phyloP scores from a whole-genome alignment of 1,140 invertebrate species.

The Holcopasites calliopsidis region DNA sequence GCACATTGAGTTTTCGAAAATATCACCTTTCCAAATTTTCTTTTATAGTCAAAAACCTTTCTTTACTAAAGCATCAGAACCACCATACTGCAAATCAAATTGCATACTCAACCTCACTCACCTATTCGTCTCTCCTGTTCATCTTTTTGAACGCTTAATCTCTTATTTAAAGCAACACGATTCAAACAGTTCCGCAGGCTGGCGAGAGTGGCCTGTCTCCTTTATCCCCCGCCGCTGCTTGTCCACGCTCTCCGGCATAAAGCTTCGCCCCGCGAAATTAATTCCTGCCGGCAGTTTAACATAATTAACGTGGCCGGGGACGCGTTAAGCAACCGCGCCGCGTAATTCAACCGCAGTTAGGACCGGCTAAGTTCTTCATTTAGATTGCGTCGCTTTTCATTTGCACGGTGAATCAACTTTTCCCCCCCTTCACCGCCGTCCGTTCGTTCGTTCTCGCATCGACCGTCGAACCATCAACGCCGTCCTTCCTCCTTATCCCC shows the following conservation, averaged over 20 bases:
- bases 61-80: background rate
- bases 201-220: background rate
- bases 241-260: constrained; percentile 23
- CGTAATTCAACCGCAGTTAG: constrained; percentile 38
- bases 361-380: constrained; percentile 34
- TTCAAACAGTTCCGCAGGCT: constrained; percentile 6
- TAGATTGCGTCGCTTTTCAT: constrained; percentile 11
- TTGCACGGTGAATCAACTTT: constrained; percentile 23
- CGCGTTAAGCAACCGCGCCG: constrained; percentile 27
- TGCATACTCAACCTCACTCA: background rate
- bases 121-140: background rate
- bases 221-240: constrained; percentile 26
- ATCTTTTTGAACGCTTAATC: background rate
- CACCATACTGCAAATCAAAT: background rate
- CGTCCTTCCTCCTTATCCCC: no score
- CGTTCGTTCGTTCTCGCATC: constrained; percentile 8
- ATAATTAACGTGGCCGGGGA: constrained; percentile 29
- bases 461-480: constrained; percentile 16
- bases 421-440: background rate
- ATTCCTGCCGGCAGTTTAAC: constrained; percentile 34
- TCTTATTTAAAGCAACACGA: constrained; percentile 8
- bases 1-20: background rate
- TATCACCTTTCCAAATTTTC: background rate
- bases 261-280: constrained; percentile 20
- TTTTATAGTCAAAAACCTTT: no score